Base-by-base conservation (phyloP, 1,140 invertebrate genomes). In the Lutraria rhynchaena region DNA sequence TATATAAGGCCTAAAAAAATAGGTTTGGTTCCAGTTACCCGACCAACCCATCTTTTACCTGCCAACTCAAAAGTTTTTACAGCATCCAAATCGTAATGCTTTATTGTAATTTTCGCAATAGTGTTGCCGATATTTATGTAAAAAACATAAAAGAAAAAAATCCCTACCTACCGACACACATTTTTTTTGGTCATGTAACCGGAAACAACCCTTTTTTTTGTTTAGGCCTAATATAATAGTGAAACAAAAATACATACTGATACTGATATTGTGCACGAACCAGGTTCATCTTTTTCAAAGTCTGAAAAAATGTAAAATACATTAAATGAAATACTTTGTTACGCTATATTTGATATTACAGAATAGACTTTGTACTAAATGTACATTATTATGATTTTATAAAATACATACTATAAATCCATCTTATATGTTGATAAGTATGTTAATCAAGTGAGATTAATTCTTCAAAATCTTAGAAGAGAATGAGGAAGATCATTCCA, bases 241-340 rank as follows among this genome's bases (percentile, higher is more conserved):
- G 41, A 9, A 24, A 67, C 19, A 27, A 44, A 41, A 57, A 65
- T 29, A 89, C 88, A 83, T 84, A 89, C 88, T 89, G 88, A 69
- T 87, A 87, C 67, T 88, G 83, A 46, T 88, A 77, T 41, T 89
- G 88, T 53, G 88, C 86, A 31, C 81, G 84, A n/a, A 89, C 51
- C 7, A 84, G 61, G 51, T 86, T 87, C 88, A 89, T 87, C 44
- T 88, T 88, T 69, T 84, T 87, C 57, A 89, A 60, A 58, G 87
- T 86, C 88, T 89, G 83, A 49, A 86, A 85, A 46, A 67, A 58
- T 1, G 58, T n/a, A 60, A 27, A 76, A 41, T 17, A 24, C 11
- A 15, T 13, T 11, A 19, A 33, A 15, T 13, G 61, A 17, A 13
- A 13, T 11, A 11, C 15, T 27, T 11, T 29, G 24, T 27, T 19